A percentile compares a stretch with the other conserved stretches of the same genome.
These are phyloP conservation scores for Phocides pigmalion DNA, from an alignment of 1,140 invertebrate species.

Conservation along the genomic window DNA sequence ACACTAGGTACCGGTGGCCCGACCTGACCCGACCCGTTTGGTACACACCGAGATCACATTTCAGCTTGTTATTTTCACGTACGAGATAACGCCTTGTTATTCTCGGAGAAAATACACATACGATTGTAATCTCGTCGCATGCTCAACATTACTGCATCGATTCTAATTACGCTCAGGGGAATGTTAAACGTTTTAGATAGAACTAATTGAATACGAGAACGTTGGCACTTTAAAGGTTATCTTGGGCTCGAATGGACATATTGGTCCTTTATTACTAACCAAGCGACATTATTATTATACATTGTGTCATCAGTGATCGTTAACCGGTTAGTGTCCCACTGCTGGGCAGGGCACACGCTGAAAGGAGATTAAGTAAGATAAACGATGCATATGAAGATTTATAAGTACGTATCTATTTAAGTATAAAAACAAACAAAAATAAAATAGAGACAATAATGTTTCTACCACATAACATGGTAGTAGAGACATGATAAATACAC, in stretches of 20 bases:
- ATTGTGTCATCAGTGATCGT: no score
- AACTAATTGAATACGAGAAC: slow-evolving; percentile 18
- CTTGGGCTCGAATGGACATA: background rate
- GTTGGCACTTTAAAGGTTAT: slow-evolving; percentile 9
- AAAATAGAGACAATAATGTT: no score
- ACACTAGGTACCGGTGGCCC: background rate
- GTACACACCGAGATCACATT: slow-evolving; percentile 35
- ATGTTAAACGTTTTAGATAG: slow-evolving; percentile 4
- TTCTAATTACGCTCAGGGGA: slow-evolving; percentile 13
- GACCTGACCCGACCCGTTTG: slow-evolving; percentile 31
- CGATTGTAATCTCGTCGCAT: slow-evolving; percentile 4
- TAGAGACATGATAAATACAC: no score
- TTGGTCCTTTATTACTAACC: background rate
- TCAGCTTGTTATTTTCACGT: slow-evolving; percentile 41
- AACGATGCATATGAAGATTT: no score
- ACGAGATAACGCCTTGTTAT: slow-evolving; percentile 38
- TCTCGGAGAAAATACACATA: slow-evolving; percentile 27
- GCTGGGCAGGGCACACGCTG: no score
- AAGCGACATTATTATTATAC: no score
- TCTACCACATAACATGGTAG: no score
- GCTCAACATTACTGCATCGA: background rate
- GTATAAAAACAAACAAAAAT: no score
- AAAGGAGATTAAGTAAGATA: no score
- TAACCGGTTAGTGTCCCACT: no score
- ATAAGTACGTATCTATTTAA: no score